These are phyloP conservation scores for Hypotaenidia okinawae DNA, from an alignment of 2,797 vertebrate species.

Conservation along the genomic window DNA sequence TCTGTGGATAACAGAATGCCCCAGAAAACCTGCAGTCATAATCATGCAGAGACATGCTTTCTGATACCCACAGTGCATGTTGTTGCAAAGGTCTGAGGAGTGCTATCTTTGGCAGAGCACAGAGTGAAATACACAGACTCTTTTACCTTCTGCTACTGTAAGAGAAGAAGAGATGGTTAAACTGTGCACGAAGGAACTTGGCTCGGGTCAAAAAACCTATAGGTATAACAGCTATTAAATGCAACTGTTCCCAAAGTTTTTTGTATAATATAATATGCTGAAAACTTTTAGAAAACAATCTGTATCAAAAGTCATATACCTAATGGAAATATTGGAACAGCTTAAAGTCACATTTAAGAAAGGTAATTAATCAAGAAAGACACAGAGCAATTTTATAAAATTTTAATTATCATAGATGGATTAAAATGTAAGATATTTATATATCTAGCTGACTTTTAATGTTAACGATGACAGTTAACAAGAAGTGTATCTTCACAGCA, in stretches of 20 bases:
- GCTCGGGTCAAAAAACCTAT: neutral
- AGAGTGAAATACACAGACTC: neutral
- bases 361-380: neutral
- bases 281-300: neutral
- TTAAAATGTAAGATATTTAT: slow-evolving; percentile 15
- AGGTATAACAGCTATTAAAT: neutral
- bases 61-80: neutral
- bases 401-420: neutral
- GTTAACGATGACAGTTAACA: neutral
- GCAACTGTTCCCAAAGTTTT: neutral
- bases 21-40: neutral
- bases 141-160: neutral
- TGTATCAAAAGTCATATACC: neutral
- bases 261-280: neutral
- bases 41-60: neutral
- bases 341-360: neutral
- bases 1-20: neutral
- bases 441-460: neutral
- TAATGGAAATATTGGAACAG: neutral
- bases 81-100: neutral
- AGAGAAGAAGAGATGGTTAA: slow-evolving; percentile 10
- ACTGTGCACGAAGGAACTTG: neutral
- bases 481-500: neutral
- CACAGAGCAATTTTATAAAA: slow-evolving; percentile 19
- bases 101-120: neutral